A percentile compares a stretch with the other conserved stretches of the same genome.
Conservation (phyloP, 2,113 vertebrate genomes). For the Xenopus tropicalis region DNA sequence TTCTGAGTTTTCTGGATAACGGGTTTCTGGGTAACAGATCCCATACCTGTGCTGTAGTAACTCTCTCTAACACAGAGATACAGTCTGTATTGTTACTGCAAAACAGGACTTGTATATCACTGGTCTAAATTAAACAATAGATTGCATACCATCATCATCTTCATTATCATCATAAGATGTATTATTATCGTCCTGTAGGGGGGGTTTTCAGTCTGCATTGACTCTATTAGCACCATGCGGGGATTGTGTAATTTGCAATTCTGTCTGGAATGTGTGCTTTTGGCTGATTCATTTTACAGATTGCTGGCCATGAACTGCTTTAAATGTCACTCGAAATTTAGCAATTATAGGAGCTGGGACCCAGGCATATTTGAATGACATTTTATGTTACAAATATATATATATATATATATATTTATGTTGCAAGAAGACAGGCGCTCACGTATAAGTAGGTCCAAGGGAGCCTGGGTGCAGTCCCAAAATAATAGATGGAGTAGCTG, state of each 20-base stretch:
- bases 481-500: too few species aligned
- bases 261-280: not conserved
- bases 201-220: not conserved
- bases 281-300: conserved; percentile 13
- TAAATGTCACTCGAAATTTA: conserved; percentile 10
- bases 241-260: conserved; percentile 16
- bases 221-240: conserved; percentile 23
- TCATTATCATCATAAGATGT: conserved; percentile 11
- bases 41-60: too few species aligned
- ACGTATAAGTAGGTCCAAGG: too few species aligned
- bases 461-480: too few species aligned
- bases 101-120: not conserved
- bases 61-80: too few species aligned
- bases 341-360: not conserved
- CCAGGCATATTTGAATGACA: not conserved
- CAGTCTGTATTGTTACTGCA: too few species aligned
- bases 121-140: conserved; percentile 1
- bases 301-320: not conserved
- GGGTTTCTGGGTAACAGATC: too few species aligned
- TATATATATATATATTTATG: too few species aligned
- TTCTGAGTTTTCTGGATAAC: too few species aligned
- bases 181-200: conserved; percentile 14
- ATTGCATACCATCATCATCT: conserved; percentile 18
- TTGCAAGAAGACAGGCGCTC: too few species aligned
- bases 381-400: too few species aligned